Evolutionary conservation across 1,140 invertebrate genomes (phyloP), one percentile per base, ranked within the genome.

Genomic region (Dendroctonus ponderosae): DNA sequence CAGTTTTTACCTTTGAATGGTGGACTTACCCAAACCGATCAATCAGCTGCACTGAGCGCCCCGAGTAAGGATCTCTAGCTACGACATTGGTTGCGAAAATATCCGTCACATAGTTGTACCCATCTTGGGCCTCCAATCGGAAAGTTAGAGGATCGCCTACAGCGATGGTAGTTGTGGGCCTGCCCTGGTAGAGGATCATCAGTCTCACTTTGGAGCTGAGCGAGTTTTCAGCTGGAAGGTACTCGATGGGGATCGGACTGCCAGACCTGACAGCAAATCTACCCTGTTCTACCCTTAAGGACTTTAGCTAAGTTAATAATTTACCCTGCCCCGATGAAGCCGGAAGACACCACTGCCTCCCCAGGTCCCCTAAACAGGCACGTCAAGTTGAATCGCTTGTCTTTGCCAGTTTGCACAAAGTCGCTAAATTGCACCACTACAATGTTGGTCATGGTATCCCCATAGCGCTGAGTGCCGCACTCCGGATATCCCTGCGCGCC

Each of bases 401-500:
- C 93, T 64, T 90, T 82, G 51, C 91, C 90, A 0, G 93, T 96
- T 81, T 96, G 93, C 0, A 96, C 93, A 74, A 91, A 91, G 78
- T 96, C 92, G 64, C 92, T 94, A 79, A 96, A 95, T 79, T 96
- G 93, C 0, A 96, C 93, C 14, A 96, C 93, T 4, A 94, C 92
- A 54, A 96, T 95, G 74, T 96, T 96, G 46, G 93, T 95, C 87
- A 95, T 91, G 0, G 91, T 92, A 73, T 96, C 93, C 0, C 91
- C 92, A 71, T 92, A 94, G 90, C 94, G 80, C 71, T 93, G 90
- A 3, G 93, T 96, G 15, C 93, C 93, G 79, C 93, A 95, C 77
- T 95, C 91, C 1, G 93, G 93, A 78, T 94, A 94, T 37, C 92
- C 93, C 66, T 68, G 91, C 1, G 91, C 87, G 44, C 92, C 91